phyloP scores from a whole-genome alignment of 1,140 invertebrate species.

The Idris sp. region DNA sequence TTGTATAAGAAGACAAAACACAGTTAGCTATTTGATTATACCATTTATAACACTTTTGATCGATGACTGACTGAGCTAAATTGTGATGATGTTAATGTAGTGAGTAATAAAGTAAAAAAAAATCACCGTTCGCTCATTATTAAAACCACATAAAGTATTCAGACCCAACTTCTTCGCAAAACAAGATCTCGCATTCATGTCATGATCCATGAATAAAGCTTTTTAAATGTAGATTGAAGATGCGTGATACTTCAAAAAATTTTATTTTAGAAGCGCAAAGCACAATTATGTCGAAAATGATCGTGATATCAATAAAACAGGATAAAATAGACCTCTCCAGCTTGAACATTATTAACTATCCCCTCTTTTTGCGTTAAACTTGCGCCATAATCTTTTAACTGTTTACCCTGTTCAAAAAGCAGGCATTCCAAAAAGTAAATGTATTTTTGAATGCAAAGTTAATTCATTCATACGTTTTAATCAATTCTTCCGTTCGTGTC shows the following conservation, averaged over 20 bases:
- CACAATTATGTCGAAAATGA: background rate
- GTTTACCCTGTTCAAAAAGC: no score
- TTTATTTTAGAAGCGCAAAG: conserved; percentile 1
- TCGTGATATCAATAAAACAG: background rate
- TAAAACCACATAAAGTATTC: conserved; percentile 6
- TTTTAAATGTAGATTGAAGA: conserved; percentile 8
- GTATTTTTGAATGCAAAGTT: no score
- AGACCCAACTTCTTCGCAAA: conserved; percentile 3
- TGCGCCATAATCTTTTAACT: no score
- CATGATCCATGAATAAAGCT: conserved; percentile 13
- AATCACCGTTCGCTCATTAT: conserved; percentile 8
- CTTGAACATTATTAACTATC: no score
- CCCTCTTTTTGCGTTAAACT: no score
- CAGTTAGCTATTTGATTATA: no score
- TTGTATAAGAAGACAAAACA: no score
- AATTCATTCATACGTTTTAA: conserved; percentile 12
- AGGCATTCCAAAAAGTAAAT: no score
- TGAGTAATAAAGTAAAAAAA: conserved; percentile 11
- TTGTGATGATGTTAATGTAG: conserved; percentile 19
- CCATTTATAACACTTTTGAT: conserved; percentile 17
- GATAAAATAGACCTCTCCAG: no score
- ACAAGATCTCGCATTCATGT: conserved; percentile 14
- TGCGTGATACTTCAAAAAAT: conserved; percentile 4
- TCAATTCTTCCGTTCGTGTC: conserved; percentile 3
- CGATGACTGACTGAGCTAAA: conserved; percentile 8